Evolutionary conservation across 2,888 invertebrate species (phyloP).

Genomic region (Epistrophe grossulariae): DNA sequence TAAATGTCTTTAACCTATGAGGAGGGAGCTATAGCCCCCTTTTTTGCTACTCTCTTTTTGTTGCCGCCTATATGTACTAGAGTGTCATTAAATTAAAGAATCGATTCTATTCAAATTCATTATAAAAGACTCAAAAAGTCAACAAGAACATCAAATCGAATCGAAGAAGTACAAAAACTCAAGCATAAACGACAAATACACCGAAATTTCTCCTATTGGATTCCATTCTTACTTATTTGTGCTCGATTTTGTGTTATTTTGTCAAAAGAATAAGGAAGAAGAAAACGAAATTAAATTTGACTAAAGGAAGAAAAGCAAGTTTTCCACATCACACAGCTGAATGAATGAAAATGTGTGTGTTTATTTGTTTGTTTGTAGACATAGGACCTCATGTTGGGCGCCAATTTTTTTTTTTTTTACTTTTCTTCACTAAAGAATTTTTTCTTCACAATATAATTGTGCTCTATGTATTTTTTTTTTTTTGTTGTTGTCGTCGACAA

Average conservation of each 20-base stretch:
- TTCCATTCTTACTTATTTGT: slow-evolving; percentile 22
- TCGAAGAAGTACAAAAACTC: slow-evolving; percentile 17
- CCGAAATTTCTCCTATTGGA: slow-evolving; percentile 7
- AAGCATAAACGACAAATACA: slow-evolving; percentile 17
- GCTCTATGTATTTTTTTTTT: background rate
- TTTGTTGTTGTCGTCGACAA: background rate
- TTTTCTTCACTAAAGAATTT: slow-evolving; percentile 1
- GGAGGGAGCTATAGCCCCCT: background rate
- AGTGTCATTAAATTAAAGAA: slow-evolving; percentile 27
- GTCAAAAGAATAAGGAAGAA: slow-evolving; percentile 36
- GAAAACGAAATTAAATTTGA: slow-evolving; percentile 70
- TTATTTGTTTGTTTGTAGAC: slow-evolving; percentile 10
- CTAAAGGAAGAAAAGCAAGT: slow-evolving; percentile 43
- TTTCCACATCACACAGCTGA: slow-evolving; percentile 28
- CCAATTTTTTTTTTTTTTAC: slow-evolving; percentile 41
- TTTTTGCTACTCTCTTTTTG: background rate
- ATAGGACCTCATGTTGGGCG: slow-evolving; percentile 58
- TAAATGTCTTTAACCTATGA: background rate
- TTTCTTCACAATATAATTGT: background rate
- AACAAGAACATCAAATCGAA: slow-evolving; percentile 36
- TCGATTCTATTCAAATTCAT: slow-evolving; percentile 12
- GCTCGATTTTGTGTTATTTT: slow-evolving; percentile 26
- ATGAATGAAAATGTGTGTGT: slow-evolving; percentile 30
- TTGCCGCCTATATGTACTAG: background rate
- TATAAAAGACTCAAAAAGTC: slow-evolving; percentile 30